Evolutionary conservation across 2,113 vertebrate genomes (phyloP).

Genomic region (Aldabrachelys gigantea): DNA sequence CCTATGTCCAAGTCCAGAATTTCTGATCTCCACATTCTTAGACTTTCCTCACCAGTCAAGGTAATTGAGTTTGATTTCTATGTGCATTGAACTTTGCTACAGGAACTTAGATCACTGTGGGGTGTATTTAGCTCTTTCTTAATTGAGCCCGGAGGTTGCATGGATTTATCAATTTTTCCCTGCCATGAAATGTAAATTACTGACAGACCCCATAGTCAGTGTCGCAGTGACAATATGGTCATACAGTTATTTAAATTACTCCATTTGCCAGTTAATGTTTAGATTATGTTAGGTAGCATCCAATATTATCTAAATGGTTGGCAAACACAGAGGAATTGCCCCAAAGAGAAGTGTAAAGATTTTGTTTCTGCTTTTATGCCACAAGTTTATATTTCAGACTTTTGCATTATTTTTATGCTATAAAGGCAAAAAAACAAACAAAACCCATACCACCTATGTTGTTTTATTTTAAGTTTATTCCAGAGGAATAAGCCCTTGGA

Average conservation of each 20-base stretch:
- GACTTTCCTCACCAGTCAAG: background rate
- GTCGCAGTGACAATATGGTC: background rate
- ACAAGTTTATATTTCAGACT: background rate
- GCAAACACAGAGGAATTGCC: background rate
- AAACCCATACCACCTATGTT: background rate
- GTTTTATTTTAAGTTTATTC: background rate
- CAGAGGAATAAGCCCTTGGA: rapidly evolving
- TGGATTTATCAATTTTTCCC: background rate
- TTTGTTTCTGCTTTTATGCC: background rate
- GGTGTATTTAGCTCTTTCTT: too few relatives aligned
- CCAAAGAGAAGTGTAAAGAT: background rate
- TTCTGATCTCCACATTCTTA: background rate
- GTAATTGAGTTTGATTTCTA: too few relatives aligned
- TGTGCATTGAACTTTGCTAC: too few relatives aligned
- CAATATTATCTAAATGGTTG: background rate
- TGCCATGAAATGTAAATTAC: background rate
- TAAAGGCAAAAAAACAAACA: background rate
- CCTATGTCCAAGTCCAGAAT: background rate
- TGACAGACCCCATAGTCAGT: background rate
- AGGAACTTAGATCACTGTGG: too few relatives aligned
- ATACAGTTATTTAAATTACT: background rate
- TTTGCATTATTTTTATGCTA: background rate
- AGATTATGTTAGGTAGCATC: background rate
- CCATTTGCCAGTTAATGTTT: background rate
- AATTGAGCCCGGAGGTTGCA: too few relatives aligned